Conservation (phyloP, 2,797 vertebrate species). For the Sebastes oblongus region DNA sequence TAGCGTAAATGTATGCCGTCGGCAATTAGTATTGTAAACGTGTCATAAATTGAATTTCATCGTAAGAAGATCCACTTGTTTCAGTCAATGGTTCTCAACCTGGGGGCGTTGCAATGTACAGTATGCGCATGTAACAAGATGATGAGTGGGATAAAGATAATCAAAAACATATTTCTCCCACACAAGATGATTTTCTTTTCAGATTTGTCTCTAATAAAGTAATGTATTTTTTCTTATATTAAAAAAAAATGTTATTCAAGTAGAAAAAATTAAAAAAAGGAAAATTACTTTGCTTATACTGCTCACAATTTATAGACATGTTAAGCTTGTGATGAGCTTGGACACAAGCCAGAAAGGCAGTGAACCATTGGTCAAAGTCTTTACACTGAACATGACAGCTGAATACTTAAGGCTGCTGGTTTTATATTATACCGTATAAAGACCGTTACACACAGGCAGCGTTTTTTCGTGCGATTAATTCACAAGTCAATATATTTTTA, state of each 20-base stretch:
- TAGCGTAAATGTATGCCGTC: not conserved
- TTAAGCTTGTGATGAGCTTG: not conserved
- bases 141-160: not conserved
- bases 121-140: not conserved
- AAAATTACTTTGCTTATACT: not conserved
- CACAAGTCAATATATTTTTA: too few species aligned
- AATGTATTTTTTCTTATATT: not conserved
- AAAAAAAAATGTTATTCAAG: not conserved
- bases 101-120: not conserved
- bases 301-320: not conserved
- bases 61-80: not conserved
- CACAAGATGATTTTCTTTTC: not conserved
- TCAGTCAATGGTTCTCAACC: not conserved
- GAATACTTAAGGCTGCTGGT: not conserved
- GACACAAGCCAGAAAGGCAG: not conserved
- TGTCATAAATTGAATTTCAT: not conserved
- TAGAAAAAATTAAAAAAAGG: not conserved
- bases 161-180: not conserved
- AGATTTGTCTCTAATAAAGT: not conserved
- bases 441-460: too few species aligned
- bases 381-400: not conserved
- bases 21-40: not conserved
- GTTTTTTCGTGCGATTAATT: too few species aligned
- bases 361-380: not conserved
- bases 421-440: not conserved